A percentile compares a stretch with the other conserved stretches of the same genome.
Conservation (phyloP, 2,888 invertebrate species). For the Apamea epomidion region DNA sequence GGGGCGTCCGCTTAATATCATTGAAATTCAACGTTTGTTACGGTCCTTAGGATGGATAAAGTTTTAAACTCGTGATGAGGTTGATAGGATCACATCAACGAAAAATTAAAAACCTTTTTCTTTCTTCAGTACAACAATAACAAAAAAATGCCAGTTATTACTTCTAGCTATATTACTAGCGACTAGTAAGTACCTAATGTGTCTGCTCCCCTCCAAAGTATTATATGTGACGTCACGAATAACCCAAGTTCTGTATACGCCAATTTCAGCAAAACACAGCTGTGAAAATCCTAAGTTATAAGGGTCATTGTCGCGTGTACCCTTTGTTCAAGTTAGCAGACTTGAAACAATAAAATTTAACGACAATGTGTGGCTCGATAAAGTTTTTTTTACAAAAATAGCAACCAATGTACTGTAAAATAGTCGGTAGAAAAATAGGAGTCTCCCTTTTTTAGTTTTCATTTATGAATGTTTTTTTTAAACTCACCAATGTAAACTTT, state of each 20-base stretch:
- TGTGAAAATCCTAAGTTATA: conserved; percentile 44
- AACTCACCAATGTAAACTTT: too few species aligned
- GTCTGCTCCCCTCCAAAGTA: conserved; percentile 10
- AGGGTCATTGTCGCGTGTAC: conserved; percentile 53
- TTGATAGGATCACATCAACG: neutral
- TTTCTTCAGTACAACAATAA: neutral
- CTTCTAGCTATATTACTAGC: neutral
- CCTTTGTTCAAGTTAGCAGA: conserved; percentile 63
- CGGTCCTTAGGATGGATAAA: neutral
- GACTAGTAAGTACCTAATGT: neutral
- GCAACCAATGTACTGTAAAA: conserved; percentile 20
- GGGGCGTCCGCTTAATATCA: conserved; percentile 30
- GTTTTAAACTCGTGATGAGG: neutral
- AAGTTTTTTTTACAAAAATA: conserved; percentile 28
- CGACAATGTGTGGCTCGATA: conserved; percentile 32
- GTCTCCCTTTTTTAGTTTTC: neutral
- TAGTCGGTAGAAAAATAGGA: neutral
- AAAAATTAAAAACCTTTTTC: neutral
- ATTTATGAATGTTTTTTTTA: neutral
- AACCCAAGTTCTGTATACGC: conserved; percentile 11
- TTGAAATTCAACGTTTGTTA: conserved; percentile 29
- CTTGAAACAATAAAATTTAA: conserved; percentile 66
- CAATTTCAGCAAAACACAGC: conserved; percentile 36
- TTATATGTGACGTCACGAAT: conserved; percentile 14
- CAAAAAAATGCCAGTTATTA: neutral